These are phyloP conservation scores for Drosophila setosimentum DNA, from an alignment of 2,888 invertebrate species.

Conservation along the genomic window DNA sequence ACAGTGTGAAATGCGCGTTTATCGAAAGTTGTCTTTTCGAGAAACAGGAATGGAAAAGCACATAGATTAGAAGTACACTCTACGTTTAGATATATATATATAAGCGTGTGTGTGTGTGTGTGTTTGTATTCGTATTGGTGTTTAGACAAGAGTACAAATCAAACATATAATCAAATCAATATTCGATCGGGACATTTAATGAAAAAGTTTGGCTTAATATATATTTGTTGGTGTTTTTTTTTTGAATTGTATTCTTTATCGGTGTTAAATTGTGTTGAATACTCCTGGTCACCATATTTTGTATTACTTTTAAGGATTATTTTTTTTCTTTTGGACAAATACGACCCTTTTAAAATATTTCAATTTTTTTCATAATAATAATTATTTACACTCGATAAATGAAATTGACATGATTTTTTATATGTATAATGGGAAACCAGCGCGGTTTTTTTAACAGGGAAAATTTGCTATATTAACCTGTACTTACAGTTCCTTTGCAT, in stretches of 20 bases:
- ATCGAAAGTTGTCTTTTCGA: conserved; percentile 19
- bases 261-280: conserved; percentile 13
- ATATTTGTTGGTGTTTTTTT: neutral
- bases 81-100: conserved; percentile 14
- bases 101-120: conserved; percentile 16
- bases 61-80: conserved; percentile 58
- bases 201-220: conserved; percentile 42
- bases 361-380: neutral
- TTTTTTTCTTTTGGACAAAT: neutral
- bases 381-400: conserved; percentile 10
- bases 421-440: conserved; percentile 5
- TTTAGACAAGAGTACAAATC: conserved; percentile 47
- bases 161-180: conserved; percentile 62
- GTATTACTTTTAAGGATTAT: neutral
- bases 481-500: conserved; percentile 54
- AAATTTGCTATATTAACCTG: conserved; percentile 31
- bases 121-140: neutral
- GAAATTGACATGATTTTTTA: neutral
- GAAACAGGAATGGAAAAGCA: conserved; percentile 54
- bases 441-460: conserved; percentile 9
- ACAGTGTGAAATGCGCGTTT: conserved; percentile 40
- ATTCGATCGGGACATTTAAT: conserved; percentile 73
- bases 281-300: conserved; percentile 6
- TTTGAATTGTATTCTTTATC: conserved; percentile 12
- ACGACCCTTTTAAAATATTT: neutral